A percentile compares a stretch with the other conserved stretches of the same genome.
Evolutionary conservation across 2,797 vertebrate genomes (phyloP).

Genomic region (Pempheris klunzingeri): DNA sequence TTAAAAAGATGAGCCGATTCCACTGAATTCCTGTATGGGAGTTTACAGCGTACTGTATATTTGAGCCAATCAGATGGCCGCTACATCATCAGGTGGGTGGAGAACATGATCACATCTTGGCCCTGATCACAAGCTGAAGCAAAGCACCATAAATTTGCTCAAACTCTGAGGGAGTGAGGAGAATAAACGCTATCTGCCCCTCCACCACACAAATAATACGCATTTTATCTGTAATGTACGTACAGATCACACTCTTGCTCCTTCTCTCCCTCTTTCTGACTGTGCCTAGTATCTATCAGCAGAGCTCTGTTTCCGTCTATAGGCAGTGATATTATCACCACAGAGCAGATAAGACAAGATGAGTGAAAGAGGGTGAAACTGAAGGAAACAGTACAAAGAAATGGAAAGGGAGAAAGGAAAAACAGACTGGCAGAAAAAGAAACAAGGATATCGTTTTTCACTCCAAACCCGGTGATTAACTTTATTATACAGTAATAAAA

Average conservation of each 20-base stretch:
- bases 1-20: too few species aligned
- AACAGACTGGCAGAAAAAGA: conserved; percentile 3
- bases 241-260: conserved; percentile 29
- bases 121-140: conserved; percentile 14
- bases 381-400: conserved; percentile 32
- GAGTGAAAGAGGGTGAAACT: conserved; percentile 58
- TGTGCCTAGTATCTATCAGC: conserved; percentile 69
- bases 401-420: background rate
- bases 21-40: background rate
- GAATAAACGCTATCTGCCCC: conserved; percentile 8
- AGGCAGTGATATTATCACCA: conserved; percentile 68
- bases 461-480: conserved; percentile 31
- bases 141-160: conserved; percentile 21
- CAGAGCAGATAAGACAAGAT: conserved; percentile 69
- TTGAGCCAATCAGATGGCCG: background rate
- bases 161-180: conserved; percentile 24
- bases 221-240: conserved; percentile 19
- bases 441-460: conserved; percentile 34
- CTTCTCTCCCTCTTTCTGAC: conserved; percentile 29
- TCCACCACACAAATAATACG: background rate
- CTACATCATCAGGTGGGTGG: conserved; percentile 19
- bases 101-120: conserved; percentile 18
- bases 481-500: conserved; percentile 15
- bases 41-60: background rate
- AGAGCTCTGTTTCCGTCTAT: conserved; percentile 71